phyloP scores from a whole-genome alignment of 2,888 invertebrate genomes.

The Apoda limacodes region DNA sequence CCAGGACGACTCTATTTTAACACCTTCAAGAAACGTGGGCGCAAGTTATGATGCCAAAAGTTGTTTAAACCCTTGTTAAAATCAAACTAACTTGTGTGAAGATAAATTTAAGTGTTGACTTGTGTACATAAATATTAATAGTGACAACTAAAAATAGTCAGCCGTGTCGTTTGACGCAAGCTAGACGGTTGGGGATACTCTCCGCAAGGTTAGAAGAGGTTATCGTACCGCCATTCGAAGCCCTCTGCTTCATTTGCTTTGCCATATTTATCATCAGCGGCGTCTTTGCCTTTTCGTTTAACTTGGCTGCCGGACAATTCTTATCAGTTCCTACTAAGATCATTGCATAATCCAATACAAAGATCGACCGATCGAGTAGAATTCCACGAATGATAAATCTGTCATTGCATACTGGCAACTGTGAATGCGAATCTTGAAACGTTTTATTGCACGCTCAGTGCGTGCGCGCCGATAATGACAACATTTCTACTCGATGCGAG shows the following conservation, averaged over 20 bases:
- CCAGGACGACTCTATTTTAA: conserved; percentile 66
- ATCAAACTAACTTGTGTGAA: conserved; percentile 27
- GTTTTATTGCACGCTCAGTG: conserved; percentile 54
- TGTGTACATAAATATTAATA: conserved; percentile 22
- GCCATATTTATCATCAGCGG: conserved; percentile 3
- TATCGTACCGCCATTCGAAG: conserved; percentile 39
- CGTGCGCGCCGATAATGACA: conserved; percentile 60
- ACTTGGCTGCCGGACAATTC: too few species aligned
- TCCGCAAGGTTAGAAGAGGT: conserved; percentile 47
- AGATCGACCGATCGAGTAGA: conserved; percentile 29
- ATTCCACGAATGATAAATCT: conserved; percentile 35
- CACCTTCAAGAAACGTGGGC: conserved; percentile 58
- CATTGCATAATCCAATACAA: conserved; percentile 23
- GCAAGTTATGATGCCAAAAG: conserved; percentile 50
- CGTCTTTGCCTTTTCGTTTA: too few species aligned
- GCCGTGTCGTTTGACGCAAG: too few species aligned
- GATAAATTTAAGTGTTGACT: conserved; percentile 33
- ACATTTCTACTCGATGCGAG: conserved; percentile 62
- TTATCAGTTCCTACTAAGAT: too few species aligned
- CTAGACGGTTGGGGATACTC: too few species aligned
- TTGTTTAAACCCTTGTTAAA: not conserved
- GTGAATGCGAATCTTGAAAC: conserved; percentile 36
- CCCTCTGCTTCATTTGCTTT: conserved; percentile 26
- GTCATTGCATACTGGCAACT: conserved; percentile 32
- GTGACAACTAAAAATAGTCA: too few species aligned